These are phyloP conservation scores for Sitta europaea DNA, from an alignment of 2,113 vertebrate species.

Conservation along the genomic window DNA sequence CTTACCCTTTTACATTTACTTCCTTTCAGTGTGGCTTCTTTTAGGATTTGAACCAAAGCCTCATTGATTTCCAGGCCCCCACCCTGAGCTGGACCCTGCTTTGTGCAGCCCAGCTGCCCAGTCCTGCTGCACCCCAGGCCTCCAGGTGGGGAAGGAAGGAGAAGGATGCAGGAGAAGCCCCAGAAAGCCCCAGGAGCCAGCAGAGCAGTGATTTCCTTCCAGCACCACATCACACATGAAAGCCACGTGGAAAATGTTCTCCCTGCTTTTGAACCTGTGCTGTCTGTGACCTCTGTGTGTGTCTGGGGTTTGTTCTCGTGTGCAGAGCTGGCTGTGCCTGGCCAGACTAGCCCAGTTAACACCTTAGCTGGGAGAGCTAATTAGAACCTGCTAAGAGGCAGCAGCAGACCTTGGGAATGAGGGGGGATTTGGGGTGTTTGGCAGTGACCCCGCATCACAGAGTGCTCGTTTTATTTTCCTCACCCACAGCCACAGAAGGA, in stretches of 20 bases:
- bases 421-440: background rate
- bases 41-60: slow-evolving; percentile 48
- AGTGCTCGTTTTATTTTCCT: background rate
- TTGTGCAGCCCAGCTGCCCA: slow-evolving; percentile 1
- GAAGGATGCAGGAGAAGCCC: background rate
- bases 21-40: background rate
- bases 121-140: slow-evolving; percentile 38
- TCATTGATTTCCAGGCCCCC: slow-evolving; percentile 60
- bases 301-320: background rate
- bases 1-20: background rate
- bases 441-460: background rate
- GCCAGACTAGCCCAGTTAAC: background rate
- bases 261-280: background rate
- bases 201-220: background rate
- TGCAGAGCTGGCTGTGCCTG: background rate
- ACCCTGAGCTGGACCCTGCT: slow-evolving; percentile 57
- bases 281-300: background rate
- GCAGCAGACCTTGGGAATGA: background rate
- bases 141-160: background rate
- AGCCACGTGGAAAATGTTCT: background rate
- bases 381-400: background rate
- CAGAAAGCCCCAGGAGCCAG: background rate
- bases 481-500: background rate
- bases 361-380: background rate
- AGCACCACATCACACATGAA: background rate